Base-by-base conservation (phyloP, 2,113 vertebrate genomes). In the Cryptomyrus ogoouensis region DNA sequence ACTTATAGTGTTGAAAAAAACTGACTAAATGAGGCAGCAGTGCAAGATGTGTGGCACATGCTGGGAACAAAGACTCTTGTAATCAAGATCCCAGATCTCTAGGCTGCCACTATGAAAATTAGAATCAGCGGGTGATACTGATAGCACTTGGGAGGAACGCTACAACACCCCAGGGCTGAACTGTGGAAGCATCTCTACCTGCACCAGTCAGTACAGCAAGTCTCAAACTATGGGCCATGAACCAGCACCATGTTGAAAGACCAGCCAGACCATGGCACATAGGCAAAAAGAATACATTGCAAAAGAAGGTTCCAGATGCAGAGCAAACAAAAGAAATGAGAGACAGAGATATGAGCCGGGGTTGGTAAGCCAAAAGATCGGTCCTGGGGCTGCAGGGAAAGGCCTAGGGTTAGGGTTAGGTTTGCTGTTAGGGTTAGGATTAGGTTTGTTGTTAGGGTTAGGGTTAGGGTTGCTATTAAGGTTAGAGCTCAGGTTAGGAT, bases 1-100 rank as follows among this genome's bases (percentile, higher is more conserved):
- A 35, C n/a, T 53, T 62, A 80, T 62, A 83, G 89, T 87, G 24
- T 87, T 87, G 24, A 31, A 62, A 53, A 62, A 31, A 17, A 42
- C 31, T 66, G 88, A n/a, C 56, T 19, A 27, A 86, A 87, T 62
- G 46, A 70, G 44, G 88, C 90, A 88, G 66, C n/a, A 42, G 87
- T 77, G 31, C 44, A 80, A 42, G 15, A 80, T 80, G 74, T 80
- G 74, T 35, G 74, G 13, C 35, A 19, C 74, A 80, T 80, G 74
- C 74, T 77, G 31, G 31, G 27, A 17, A 77, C 35, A 31, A 77
- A 39, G 15, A 13, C 3, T 70, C 9, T 15, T 13, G 66, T 27
- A 15, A 27, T 74, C 3, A 74, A 35, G 66, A 74, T 12, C 70
- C 5, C 70, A 39, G 35, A 17, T 39, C 12, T 77, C 15, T n/a